A percentile compares a stretch with the other conserved stretches of the same genome.
These are phyloP conservation scores for Entomobrya proxima DNA, from an alignment of 2,888 invertebrate genomes.

Conservation along the genomic window DNA sequence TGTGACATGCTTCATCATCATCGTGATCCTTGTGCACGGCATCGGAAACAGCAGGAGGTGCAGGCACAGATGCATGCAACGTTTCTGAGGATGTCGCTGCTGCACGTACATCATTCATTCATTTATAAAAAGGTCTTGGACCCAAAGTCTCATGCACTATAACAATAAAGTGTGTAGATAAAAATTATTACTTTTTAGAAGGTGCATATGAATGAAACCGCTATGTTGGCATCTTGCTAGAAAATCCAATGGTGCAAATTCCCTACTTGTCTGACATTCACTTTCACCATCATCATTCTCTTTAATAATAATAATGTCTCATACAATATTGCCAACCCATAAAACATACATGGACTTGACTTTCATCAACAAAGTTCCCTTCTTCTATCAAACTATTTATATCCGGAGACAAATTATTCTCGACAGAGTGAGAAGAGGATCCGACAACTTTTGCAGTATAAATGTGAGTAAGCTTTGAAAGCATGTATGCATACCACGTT, in stretches of 20 bases:
- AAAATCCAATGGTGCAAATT: neutral
- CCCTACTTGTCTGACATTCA: neutral
- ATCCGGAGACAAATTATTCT: constrained; percentile 35
- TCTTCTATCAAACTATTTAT: neutral
- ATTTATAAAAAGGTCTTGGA: neutral
- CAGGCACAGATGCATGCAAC: neutral
- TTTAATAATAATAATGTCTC: constrained; percentile 9
- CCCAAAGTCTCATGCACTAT: neutral
- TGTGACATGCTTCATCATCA: constrained; percentile 4
- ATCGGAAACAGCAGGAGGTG: neutral
- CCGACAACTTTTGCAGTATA: neutral
- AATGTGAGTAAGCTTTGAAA: neutral
- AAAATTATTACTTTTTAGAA: neutral
- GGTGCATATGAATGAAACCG: neutral
- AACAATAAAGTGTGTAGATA: neutral
- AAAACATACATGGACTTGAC: neutral
- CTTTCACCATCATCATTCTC: no score
- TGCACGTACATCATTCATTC: neutral
- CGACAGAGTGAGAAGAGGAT: neutral
- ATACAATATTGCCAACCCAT: neutral
- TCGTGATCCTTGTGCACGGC: neutral
- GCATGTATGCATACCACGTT: neutral
- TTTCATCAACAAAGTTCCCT: constrained; percentile 4
- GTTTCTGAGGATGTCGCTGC: neutral
- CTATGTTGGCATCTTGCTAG: neutral